A percentile compares a stretch with the other conserved stretches of the same genome.
Evolutionary conservation across 2,888 invertebrate genomes (phyloP).

Genomic region (Dicycla oo): DNA sequence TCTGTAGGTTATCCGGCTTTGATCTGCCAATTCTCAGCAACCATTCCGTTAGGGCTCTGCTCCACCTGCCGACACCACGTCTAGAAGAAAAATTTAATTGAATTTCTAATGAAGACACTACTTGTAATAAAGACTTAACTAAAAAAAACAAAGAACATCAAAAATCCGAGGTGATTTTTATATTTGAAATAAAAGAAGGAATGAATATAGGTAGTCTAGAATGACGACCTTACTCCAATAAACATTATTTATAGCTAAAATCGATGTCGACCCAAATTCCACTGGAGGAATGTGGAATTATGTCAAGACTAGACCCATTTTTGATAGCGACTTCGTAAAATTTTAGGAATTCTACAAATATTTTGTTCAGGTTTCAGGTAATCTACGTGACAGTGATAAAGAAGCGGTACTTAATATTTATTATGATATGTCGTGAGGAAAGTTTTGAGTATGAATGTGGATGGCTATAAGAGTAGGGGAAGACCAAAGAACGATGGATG

Average conservation of each 20-base stretch:
- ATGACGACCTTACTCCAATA: not conserved
- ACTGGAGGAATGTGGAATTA: not conserved
- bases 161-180: not conserved
- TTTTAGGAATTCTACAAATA: not conserved
- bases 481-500: not conserved
- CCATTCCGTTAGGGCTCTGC: too few species aligned
- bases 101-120: not conserved
- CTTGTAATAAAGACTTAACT: not conserved
- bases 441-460: not conserved
- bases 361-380: not conserved
- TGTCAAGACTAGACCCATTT: not conserved
- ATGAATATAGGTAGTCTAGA: not conserved
- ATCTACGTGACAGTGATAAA: not conserved
- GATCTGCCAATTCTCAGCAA: too few species aligned
- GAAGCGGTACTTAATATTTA: not conserved
- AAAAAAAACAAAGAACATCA: constrained; percentile 1
- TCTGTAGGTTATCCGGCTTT: too few species aligned
- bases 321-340: constrained; percentile 30
- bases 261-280: not conserved
- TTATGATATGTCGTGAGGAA: not conserved
- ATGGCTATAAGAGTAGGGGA: not conserved
- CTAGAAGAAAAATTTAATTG: too few species aligned
- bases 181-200: not conserved
- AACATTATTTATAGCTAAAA: constrained; percentile 16
- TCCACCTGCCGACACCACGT: too few species aligned